Evolutionary conservation across 2,797 vertebrate species (phyloP), one percentile per base, ranked within the genome.

Genomic region (Phrynocephalus forsythii): DNA sequence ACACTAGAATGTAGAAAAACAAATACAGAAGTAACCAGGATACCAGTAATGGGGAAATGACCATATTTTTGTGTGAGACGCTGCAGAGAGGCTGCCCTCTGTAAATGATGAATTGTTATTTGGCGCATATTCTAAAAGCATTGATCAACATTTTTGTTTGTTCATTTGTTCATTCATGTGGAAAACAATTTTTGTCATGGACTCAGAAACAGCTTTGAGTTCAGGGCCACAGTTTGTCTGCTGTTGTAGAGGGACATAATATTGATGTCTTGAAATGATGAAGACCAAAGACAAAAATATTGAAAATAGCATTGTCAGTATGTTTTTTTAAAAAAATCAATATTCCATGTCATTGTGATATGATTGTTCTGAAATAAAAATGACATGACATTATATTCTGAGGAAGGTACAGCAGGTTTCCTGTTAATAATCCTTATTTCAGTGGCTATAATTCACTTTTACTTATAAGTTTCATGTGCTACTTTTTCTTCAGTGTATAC

Each of bases 341-440:
- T 93, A 91, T 92, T 91, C 91, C 91, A 69, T 86, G 92, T 84
- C 89, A 89, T 86, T 67, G 82, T 92, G 88, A 91, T 94, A 89
- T 92, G 86, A 89, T 92, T 87, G 33, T 26, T 72, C 56, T 56
- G 63, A 44, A 30, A 72, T 83, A 83, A 30, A 56, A 83, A 33
- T 83, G 22, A 28, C 11, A 16, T 83, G 68, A 83, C 5, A 63
- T 18, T 63, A 20, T 63, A 63, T 63, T 63, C 60, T 63, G 60
- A 20, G 60, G 16, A 63, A 15, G 5, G 60, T 63, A 63, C 60
- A 63, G 60, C 33, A 80, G 52, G 56, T 80, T 80, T 80, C 63
- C 79, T 63, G 63, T 63, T 63, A 33, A 80, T 63, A 30, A 60
- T 44, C 38, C 38, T 44, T 44, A 44, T 80, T 18, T 80, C 79